Conservation (phyloP, 2,113 vertebrate species). For the Erythrolamprus reginae region DNA sequence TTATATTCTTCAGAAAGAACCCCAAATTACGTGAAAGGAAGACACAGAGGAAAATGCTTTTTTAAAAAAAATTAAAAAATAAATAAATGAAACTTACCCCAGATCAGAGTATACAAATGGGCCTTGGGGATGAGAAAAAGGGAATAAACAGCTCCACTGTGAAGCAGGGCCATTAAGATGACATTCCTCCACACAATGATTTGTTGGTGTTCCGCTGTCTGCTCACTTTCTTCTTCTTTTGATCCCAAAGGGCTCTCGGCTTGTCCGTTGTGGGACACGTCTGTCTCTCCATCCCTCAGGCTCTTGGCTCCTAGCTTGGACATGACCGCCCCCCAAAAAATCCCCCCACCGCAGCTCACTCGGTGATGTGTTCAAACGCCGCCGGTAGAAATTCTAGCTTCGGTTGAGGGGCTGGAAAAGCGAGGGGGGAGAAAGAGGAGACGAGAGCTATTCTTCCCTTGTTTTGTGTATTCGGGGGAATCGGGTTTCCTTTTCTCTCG, state of each 20-base stretch:
- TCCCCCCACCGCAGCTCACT: neutral
- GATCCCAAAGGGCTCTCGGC: neutral
- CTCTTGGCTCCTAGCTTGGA: conserved; percentile 7
- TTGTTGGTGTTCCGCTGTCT: conserved; percentile 16
- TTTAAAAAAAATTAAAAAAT: neutral
- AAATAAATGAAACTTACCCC: conserved; percentile 71
- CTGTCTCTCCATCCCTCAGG: neutral
- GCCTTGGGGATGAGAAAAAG: conserved; percentile 68
- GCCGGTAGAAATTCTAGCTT: neutral
- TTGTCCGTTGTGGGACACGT: neutral
- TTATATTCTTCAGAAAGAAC: too few relatives aligned
- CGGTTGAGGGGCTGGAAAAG: neutral
- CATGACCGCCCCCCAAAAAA: conserved; percentile 15
- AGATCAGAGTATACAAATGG: conserved; percentile 70
- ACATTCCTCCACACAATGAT: conserved; percentile 76
- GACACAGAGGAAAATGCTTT: neutral
- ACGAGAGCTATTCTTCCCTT: neutral
- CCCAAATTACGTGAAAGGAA: neutral
- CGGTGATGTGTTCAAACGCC: neutral
- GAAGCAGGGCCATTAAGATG: conserved; percentile 70
- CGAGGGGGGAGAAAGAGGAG: neutral
- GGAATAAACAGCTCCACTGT: conserved; percentile 68
- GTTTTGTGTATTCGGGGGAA: neutral
- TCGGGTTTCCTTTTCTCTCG: neutral
- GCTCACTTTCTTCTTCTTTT: neutral